Conservation (phyloP, 2,113 vertebrate genomes). For the Lepus americanus region DNA sequence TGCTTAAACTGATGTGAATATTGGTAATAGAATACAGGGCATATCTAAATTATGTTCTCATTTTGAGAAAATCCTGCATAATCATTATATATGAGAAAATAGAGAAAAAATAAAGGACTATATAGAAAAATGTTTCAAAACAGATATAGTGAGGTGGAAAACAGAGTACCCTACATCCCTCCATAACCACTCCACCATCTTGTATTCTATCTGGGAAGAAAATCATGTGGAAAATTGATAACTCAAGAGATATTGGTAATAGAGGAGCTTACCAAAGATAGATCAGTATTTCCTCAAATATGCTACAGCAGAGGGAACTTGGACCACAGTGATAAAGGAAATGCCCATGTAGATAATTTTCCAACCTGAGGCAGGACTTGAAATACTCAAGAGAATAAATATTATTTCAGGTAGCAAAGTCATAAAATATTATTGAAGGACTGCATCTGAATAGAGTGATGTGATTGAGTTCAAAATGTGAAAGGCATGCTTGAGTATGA, state of each 20-base stretch:
- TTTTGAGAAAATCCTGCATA: neutral
- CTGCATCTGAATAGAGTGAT: neutral
- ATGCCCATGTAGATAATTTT: neutral
- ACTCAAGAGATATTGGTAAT: neutral
- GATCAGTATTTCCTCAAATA: constrained; percentile 37
- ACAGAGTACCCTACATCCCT: neutral
- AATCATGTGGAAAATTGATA: neutral
- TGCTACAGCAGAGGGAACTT: neutral
- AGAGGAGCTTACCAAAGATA: neutral
- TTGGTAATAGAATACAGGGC: neutral
- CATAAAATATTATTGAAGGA: neutral
- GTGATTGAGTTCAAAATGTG: neutral
- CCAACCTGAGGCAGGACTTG: neutral
- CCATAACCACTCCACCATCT: neutral
- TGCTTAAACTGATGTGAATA: constrained; percentile 1
- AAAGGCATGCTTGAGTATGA: neutral
- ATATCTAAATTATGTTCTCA: neutral
- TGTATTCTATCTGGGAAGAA: neutral
- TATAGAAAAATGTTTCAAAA: neutral
- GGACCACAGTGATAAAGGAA: neutral
- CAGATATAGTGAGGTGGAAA: neutral
- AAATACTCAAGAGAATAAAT: neutral
- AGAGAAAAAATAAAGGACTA: neutral
- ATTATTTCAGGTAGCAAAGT: neutral
- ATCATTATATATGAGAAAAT: neutral